Base-by-base conservation (phyloP, 2,888 invertebrate species). In the Spialia ferax region DNA sequence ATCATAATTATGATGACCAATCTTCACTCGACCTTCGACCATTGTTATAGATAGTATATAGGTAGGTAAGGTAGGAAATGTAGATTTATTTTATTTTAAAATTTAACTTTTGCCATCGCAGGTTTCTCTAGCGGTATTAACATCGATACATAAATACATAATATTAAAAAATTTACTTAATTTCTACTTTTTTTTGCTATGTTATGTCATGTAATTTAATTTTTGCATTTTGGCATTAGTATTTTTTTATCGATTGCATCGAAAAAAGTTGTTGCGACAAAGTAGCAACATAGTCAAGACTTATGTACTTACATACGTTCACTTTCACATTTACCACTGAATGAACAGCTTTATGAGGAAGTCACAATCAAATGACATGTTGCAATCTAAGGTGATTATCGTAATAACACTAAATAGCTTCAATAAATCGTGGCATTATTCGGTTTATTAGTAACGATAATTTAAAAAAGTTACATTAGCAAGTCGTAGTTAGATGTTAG, bases 361-460 rank as follows among this genome's bases (percentile, higher is more conserved):
- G 32, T 52, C 52, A n/a, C 50, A 52, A 52, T 22, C 52, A 52
- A 23, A 52, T 52, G n/a, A 52, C 52, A 22, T 50, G 50, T 52
- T n/a, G 18, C 50, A 52, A 23, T 23, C 52, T 23, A 7, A 22
- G 23, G 23, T 23, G 13, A 6, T 52, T 52, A 26, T 26, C 13
- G 20, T 52, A 26, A 26, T 52, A 52, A 26, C 26, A n/a, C 5
- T 26, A 26, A 23, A 13, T 54, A 54, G 11, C n/a, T 26, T 26
- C 13, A 18, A 18, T 45, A 26, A 26, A 26, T 22, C 26, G 52
- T 26, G 1, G 52, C n/a, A 54, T 50, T 38, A n/a, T 38, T 38
- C 38, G n/a, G 38, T 38, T 38, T 38, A n/a, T 38, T 38, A 38
- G n/a, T 4, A 38, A 4, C n/a, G 38, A 38, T 38, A 13, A n/a